phyloP scores from a whole-genome alignment of 2,113 vertebrate species.

The Ovis canadensis region DNA sequence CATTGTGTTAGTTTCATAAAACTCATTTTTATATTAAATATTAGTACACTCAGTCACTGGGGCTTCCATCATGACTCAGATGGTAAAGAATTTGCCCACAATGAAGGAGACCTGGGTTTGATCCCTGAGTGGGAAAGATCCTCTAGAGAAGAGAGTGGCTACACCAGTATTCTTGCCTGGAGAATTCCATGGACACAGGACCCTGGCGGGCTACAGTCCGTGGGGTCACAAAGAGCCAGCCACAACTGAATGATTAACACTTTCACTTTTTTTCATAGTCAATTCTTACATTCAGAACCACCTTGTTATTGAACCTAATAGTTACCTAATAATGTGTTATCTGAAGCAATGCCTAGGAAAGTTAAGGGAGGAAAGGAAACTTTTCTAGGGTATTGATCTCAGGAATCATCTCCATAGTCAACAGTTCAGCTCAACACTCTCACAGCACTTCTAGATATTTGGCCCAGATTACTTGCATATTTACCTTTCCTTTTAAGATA shows the following conservation, averaged over 20 bases:
- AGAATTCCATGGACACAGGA: neutral
- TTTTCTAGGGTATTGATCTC: neutral
- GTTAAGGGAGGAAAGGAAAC: neutral
- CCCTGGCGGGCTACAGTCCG: neutral
- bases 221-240: neutral
- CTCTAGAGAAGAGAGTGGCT: neutral
- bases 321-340: neutral
- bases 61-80: neutral
- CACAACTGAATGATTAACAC: neutral
- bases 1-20: neutral
- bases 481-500: conserved; percentile 15
- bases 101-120: neutral
- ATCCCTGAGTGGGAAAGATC: neutral
- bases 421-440: neutral
- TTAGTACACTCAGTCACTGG: neutral
- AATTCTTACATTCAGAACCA: conserved; percentile 11
- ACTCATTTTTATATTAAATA: neutral
- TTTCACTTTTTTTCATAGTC: neutral
- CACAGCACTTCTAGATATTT: neutral
- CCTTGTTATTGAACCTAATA: neutral
- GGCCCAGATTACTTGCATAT: neutral
- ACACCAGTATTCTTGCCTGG: neutral
- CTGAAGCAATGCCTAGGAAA: neutral
- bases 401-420: neutral
- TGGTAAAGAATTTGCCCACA: neutral